Evolutionary conservation across 2,113 vertebrate species (phyloP).

Genomic region (Heptranchias perlo): DNA sequence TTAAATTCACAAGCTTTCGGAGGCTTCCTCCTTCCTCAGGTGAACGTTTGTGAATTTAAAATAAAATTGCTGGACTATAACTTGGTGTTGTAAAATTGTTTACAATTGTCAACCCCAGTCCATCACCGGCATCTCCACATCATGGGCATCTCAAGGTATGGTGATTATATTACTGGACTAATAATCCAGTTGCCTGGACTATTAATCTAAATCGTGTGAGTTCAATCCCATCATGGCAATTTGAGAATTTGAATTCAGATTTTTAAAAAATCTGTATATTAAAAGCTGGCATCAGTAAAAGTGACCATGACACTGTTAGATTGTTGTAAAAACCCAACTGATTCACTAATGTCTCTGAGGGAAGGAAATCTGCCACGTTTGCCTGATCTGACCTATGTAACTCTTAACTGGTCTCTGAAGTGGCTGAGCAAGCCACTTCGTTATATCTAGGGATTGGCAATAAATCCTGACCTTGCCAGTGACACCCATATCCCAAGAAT

Average conservation of each 20-base stretch:
- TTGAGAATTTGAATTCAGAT: background rate
- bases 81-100: no score
- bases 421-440: background rate
- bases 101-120: no score
- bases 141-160: background rate
- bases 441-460: background rate
- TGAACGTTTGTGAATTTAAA: no score
- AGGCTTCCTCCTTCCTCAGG: no score
- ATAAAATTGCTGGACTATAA: no score
- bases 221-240: background rate
- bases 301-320: background rate
- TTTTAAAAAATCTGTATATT: background rate
- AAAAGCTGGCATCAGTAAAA: background rate
- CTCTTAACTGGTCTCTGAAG: background rate
- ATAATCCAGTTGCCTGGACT: background rate
- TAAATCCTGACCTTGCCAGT: background rate
- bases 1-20: no score
- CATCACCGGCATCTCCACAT: no score
- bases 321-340: no score
- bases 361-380: no score
- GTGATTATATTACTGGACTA: background rate
- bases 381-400: background rate
- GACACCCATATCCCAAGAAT: background rate
- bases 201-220: background rate
- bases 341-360: no score